Percentiles rank a stretch among this genome's conserved stretches.
Evolutionary conservation across 2,113 vertebrate species (phyloP).

Genomic region (Rhinoptilus africanus): DNA sequence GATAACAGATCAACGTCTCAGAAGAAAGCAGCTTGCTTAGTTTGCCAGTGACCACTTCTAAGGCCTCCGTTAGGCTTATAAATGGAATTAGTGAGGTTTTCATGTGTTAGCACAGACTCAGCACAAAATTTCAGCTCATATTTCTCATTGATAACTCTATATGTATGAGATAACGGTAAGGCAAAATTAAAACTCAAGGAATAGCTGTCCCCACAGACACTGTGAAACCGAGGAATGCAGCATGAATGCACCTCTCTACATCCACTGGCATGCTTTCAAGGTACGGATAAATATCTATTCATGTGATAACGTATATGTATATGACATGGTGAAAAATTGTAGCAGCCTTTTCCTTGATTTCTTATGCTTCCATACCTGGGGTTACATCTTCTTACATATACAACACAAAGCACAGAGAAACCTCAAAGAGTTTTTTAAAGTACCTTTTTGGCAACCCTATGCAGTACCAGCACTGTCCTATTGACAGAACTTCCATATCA

Average conservation of each 20-base stretch:
- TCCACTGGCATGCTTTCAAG: background rate
- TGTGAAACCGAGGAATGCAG: background rate
- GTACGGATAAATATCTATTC: background rate
- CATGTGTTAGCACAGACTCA: background rate
- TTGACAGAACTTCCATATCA: fast-evolving
- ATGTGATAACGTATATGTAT: fast-evolving
- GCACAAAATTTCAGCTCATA: background rate
- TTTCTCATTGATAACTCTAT: background rate
- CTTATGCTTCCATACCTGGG: background rate
- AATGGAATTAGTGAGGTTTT: background rate
- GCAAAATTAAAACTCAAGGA: background rate
- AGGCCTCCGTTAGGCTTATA: background rate
- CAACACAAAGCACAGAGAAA: background rate
- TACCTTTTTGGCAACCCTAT: background rate
- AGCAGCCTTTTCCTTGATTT: background rate
- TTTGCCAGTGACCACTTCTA: background rate
- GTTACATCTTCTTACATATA: background rate
- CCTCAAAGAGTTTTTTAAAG: background rate
- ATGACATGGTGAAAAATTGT: background rate
- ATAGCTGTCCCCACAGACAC: background rate
- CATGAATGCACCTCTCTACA: background rate
- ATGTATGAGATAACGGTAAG: background rate
- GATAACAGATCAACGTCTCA: background rate
- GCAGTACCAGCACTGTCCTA: background rate
- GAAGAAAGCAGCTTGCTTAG: background rate